Evolutionary conservation across 2,113 vertebrate genomes (phyloP), one percentile per base, ranked within the genome.

Genomic region (Proteles cristata): DNA sequence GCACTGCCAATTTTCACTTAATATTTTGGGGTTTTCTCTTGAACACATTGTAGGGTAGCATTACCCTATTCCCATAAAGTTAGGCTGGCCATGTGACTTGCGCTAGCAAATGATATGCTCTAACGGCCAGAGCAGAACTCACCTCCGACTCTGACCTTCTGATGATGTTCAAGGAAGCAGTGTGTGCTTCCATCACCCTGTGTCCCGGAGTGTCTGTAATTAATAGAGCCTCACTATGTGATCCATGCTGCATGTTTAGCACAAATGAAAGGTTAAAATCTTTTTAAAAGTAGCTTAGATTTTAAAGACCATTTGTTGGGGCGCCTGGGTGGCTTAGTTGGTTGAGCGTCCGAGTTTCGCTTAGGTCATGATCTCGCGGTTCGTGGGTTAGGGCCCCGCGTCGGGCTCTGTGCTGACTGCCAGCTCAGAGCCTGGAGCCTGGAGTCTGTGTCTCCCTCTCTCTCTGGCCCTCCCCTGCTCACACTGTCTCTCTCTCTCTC

Each of bases 221-320:
- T 69, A 61, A 82, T 9, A 66, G 35, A 66, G 31, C 14, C 7
- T 28, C 0, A 23, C 4, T 21, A 0, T 55, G 4, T 79, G 65
- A 90, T n/a, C 21, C n/a, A 31, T 12, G 39, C 3, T 93, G 89
- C 16, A 31, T 25, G 10, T 48, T 84, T 61, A 80, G 10, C 39
- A 33, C 58, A 96, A 65, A 92, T 45, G 17, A 93, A 58, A 80
- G 77, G 11, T 58, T 43, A 74, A 95, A 88, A 31, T 89, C 33
- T 58, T 76, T 94, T 61, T 63, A 1, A 79, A 85, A 88, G 19
- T 68, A 92, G 68, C 31, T 76, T 88, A 21, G 19, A 23, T 91
- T 53, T 63, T 71, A 73, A 73, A 86, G 11, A 63, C 48, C 65
- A 21, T 77, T 88, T 93, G 12, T 74, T 81, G n/a, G n/a, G n/a